Evolutionary conservation across 2,113 vertebrate species (phyloP), one percentile per base, ranked within the genome.

Genomic region (Nothocercus julius): DNA sequence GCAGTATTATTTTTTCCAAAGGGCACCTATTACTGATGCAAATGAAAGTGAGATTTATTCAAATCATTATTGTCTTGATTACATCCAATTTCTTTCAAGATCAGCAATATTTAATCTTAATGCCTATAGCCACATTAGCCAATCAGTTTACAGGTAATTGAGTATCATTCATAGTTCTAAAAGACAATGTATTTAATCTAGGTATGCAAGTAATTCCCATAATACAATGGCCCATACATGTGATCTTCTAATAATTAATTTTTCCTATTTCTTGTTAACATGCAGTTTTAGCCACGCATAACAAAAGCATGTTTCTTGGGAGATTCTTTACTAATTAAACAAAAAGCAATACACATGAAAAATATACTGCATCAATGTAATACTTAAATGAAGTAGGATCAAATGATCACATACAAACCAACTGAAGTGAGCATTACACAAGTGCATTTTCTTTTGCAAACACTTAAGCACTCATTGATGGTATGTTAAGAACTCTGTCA

Each of bases 401-500:
- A 59, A 73, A 22, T 11, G 38, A 63, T 40, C 22, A 90, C 17
- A 9, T 27, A 61, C 2, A 68, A 82, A 45, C 12, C 40, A 83
- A 11, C 44, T 24, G 44, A 85, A 53, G 2, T 2, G 3, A 81
- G 58, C 56, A 58, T 45, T 51, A 70, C 24, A 45, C 45, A 76
- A 66, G 53, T 64, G 54, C 19, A 61, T 32, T 51, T 73, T 20
- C 36, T 59, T 81, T 61, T 94, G 92, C 82, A 79, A 87, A 83
- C 44, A 28, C n/a, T 58, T 67, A 38, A 4, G 63, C 61, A 58
- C 40, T 76, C 54, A 40, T 56, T 88, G 34, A 24, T 64, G 77
- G 73, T 87, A 92, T 88, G 88, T 67, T 21, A 96, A 89, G 94
- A 92, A 93, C 82, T 81, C 76, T 27, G 84, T 64, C 91, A 95